These are phyloP conservation scores for Idris sp. DNA, from an alignment of 1,140 invertebrate genomes.

Conservation along the genomic window DNA sequence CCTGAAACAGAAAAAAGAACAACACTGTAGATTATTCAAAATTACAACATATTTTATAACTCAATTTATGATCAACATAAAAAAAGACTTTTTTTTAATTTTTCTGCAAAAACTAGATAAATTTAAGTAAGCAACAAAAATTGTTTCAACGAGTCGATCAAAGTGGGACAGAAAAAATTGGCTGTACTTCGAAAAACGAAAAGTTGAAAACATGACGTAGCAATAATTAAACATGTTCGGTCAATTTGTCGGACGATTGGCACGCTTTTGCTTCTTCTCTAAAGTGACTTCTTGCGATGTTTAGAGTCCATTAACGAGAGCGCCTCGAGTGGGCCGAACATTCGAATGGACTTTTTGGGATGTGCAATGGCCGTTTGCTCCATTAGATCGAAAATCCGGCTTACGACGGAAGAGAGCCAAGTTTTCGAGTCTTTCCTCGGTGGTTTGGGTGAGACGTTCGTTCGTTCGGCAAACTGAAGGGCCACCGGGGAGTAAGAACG, in stretches of 20 bases:
- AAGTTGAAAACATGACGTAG: not conserved
- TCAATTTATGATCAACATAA: no score
- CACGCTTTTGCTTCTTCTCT: conserved; percentile 28
- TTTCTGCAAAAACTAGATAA: no score
- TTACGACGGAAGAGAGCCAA: conserved; percentile 64
- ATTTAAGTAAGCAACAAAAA: no score
- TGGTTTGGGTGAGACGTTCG: conserved; percentile 20
- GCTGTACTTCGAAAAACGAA: no score
- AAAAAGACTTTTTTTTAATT: no score
- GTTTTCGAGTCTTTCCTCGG: conserved; percentile 53
- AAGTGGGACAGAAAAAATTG: no score
- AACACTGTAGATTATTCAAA: no score
- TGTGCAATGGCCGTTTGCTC: conserved; percentile 66
- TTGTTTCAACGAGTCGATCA: no score
- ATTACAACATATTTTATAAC: no score
- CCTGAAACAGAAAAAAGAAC: conserved; percentile 3
- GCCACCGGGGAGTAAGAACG: conserved; percentile 40
- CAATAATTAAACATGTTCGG: conserved; percentile 21
- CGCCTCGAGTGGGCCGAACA: conserved; percentile 61
- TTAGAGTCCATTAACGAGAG: conserved; percentile 68
- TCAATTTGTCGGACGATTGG: conserved; percentile 29
- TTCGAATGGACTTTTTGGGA: conserved; percentile 47
- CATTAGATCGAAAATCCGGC: conserved; percentile 71
- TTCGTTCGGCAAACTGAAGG: conserved; percentile 22
- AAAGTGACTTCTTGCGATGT: conserved; percentile 52